Percentiles rank a stretch among this genome's conserved stretches.
These are phyloP conservation scores for Tortricodes alternella DNA, from an alignment of 2,888 invertebrate species.

Conservation along the genomic window DNA sequence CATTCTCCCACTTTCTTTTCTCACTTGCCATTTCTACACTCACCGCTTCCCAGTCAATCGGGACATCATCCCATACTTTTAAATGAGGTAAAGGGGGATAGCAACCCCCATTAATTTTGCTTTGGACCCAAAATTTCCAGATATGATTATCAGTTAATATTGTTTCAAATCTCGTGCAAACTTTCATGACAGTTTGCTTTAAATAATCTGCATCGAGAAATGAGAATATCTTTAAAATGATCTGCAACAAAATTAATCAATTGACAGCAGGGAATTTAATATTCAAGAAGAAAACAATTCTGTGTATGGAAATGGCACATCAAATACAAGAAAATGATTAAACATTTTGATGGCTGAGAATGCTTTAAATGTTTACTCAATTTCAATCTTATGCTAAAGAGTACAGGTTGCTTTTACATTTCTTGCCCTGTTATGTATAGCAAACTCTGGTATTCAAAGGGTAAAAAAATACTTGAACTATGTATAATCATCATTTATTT, in stretches of 20 bases:
- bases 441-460: no score
- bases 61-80: slow-evolving; percentile 60
- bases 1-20: slow-evolving; percentile 78
- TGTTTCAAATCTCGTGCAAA: slow-evolving; percentile 80
- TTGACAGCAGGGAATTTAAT: neutral
- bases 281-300: no score
- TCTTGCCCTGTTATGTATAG: no score
- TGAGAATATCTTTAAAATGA: slow-evolving; percentile 84
- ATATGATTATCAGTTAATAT: slow-evolving; percentile 81
- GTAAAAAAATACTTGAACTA: no score
- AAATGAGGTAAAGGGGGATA: slow-evolving; percentile 68
- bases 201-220: slow-evolving; percentile 82
- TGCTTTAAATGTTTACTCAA: no score
- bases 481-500: no score
- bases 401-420: no score
- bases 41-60: slow-evolving; percentile 80
- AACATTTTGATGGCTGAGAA: no score
- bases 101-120: slow-evolving; percentile 58
- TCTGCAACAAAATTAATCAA: slow-evolving; percentile 60
- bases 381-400: no score
- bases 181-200: slow-evolving; percentile 76
- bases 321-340: no score
- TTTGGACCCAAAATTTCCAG: slow-evolving; percentile 80
- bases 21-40: slow-evolving; percentile 84
- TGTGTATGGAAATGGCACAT: no score